Percentiles rank a stretch among this genome's conserved stretches.
Conservation (phyloP, 2,797 vertebrate genomes). For the Hipposideros larvatus region DNA sequence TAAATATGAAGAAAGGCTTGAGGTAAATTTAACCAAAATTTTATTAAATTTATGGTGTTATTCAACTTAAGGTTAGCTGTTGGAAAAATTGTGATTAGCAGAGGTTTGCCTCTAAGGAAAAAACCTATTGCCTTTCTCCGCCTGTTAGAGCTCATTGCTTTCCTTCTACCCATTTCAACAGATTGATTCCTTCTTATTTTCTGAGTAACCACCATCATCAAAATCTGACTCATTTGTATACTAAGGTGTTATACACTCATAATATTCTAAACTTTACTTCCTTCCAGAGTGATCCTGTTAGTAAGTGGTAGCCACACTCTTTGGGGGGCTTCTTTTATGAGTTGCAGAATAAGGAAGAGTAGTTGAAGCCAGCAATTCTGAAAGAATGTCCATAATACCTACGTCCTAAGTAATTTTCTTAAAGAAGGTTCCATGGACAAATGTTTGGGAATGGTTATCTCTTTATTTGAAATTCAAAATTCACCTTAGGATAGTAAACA, state of each 20-base stretch:
- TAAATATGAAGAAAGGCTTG: background rate
- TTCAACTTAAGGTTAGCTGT: background rate
- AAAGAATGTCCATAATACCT: background rate
- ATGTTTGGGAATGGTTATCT: background rate
- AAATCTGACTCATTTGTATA: background rate
- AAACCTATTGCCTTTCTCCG: background rate
- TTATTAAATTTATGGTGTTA: background rate
- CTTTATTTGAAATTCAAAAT: background rate
- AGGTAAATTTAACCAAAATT: background rate
- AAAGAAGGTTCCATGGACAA: background rate
- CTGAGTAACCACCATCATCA: background rate
- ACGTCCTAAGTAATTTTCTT: background rate
- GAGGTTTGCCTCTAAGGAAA: background rate
- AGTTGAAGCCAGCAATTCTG: background rate
- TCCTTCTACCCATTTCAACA: background rate
- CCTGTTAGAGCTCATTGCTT: background rate
- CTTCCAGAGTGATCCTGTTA: background rate
- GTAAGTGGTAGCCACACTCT: background rate
- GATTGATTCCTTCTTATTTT: background rate
- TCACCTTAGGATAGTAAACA: background rate
- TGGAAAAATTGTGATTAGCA: background rate
- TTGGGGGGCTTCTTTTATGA: background rate
- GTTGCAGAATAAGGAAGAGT: background rate
- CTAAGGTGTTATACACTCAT: background rate
- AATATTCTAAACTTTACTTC: background rate